phyloP scores from a whole-genome alignment of 2,888 invertebrate genomes.

The Ommatoiulus sabulosus region DNA sequence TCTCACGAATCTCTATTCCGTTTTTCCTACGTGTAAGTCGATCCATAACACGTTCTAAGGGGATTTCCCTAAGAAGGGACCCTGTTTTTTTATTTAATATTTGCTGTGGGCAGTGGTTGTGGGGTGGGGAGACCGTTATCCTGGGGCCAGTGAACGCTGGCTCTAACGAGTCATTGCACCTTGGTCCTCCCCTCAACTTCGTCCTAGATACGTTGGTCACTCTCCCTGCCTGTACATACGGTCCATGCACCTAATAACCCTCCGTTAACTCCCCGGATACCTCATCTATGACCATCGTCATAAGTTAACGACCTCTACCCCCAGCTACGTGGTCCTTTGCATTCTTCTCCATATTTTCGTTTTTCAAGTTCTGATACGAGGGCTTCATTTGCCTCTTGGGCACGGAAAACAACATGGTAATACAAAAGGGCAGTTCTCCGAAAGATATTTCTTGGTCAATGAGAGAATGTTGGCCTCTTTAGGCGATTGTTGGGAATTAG shows the following conservation, averaged over 20 bases:
- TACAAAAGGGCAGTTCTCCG: background rate
- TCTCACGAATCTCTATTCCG: background rate
- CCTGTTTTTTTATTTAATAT: background rate
- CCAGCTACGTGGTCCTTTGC: background rate
- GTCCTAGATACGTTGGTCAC: background rate
- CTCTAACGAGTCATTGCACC: background rate
- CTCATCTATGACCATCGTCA: background rate
- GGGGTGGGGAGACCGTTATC: background rate
- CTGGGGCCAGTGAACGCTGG: background rate
- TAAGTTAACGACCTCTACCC: background rate
- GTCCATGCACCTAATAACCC: background rate
- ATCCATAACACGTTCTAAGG: background rate
- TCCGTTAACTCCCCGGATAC: background rate
- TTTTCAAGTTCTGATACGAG: background rate
- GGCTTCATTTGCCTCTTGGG: slow-evolving; percentile 7
- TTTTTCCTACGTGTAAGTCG: background rate
- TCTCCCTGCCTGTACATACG: background rate
- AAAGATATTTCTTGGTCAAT: background rate
- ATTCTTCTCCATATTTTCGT: background rate
- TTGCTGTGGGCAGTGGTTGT: background rate
- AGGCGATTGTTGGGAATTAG: background rate
- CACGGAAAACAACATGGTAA: slow-evolving; percentile 1
- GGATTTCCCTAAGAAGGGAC: background rate
- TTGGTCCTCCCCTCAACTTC: background rate
- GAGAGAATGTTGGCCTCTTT: background rate